Evolutionary conservation across 1,140 invertebrate species (phyloP).

Genomic region (Parapsyche elsis): DNA sequence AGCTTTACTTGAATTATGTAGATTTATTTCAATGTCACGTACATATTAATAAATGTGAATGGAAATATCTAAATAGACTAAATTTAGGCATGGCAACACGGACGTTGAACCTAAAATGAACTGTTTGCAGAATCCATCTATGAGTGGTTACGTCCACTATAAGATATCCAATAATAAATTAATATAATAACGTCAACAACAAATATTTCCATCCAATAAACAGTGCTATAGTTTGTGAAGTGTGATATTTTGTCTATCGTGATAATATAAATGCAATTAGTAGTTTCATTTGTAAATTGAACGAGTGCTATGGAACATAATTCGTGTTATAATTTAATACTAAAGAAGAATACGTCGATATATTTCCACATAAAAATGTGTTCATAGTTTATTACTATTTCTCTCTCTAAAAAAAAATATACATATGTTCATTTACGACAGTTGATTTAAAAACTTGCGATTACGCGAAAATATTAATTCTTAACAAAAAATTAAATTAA

Average conservation of each 20-base stretch:
- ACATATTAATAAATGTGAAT: too few relatives aligned
- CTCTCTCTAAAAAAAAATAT: too few relatives aligned
- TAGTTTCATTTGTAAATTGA: background rate
- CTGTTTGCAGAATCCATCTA: constrained; percentile 10
- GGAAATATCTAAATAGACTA: too few relatives aligned
- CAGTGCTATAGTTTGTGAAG: background rate
- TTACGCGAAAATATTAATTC: too few relatives aligned
- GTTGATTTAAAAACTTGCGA: too few relatives aligned
- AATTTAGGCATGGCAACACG: background rate
- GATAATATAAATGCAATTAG: background rate
- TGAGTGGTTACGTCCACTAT: constrained; percentile 8
- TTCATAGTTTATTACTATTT: too few relatives aligned
- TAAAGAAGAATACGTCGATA: background rate
- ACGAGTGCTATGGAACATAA: background rate
- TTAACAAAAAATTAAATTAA: too few relatives aligned
- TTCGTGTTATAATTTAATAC: background rate
- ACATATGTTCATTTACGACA: too few relatives aligned
- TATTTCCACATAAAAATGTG: background rate
- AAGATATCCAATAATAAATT: constrained; percentile 3
- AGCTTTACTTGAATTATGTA: too few relatives aligned
- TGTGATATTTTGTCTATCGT: background rate
- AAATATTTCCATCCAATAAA: background rate
- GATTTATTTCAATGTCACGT: too few relatives aligned
- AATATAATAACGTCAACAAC: background rate
- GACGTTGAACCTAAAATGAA: background rate